phyloP scores from a whole-genome alignment of 2,797 vertebrate genomes.

The Pempheris klunzingeri region DNA sequence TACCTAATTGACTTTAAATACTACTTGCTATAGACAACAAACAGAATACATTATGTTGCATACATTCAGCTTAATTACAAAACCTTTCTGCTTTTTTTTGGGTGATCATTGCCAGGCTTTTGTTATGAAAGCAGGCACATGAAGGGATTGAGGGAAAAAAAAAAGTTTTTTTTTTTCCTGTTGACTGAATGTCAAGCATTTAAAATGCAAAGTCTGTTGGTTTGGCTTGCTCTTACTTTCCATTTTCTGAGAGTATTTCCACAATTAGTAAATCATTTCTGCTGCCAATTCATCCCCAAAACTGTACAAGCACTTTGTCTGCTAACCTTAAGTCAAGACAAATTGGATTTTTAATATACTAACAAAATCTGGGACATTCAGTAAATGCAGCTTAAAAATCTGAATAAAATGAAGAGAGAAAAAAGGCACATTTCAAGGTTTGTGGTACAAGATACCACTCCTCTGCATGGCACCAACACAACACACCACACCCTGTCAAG shows the following conservation, averaged over 20 bases:
- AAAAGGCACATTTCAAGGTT: background rate
- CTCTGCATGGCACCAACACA: background rate
- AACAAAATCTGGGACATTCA: background rate
- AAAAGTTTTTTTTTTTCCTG: background rate
- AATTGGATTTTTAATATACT: background rate
- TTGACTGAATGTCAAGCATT: constrained; percentile 9
- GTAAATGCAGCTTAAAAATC: background rate
- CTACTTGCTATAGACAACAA: constrained; percentile 17
- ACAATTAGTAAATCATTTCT: background rate
- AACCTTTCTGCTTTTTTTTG: background rate
- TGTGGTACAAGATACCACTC: background rate
- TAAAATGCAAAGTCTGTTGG: background rate
- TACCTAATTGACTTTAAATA: constrained; percentile 51
- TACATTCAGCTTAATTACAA: constrained; percentile 1
- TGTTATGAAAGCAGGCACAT: constrained; percentile 1
- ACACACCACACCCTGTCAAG: constrained; percentile 1
- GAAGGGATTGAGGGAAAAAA: background rate
- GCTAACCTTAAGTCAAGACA: background rate
- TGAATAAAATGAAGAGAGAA: constrained; percentile 2
- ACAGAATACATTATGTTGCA: background rate
- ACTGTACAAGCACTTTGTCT: background rate
- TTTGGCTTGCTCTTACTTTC: background rate
- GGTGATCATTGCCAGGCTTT: background rate
- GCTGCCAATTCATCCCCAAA: background rate
- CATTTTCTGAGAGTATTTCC: background rate